These are phyloP conservation scores for Cyprinella venusta DNA, from an alignment of 2,797 vertebrate species.

Conservation along the genomic window DNA sequence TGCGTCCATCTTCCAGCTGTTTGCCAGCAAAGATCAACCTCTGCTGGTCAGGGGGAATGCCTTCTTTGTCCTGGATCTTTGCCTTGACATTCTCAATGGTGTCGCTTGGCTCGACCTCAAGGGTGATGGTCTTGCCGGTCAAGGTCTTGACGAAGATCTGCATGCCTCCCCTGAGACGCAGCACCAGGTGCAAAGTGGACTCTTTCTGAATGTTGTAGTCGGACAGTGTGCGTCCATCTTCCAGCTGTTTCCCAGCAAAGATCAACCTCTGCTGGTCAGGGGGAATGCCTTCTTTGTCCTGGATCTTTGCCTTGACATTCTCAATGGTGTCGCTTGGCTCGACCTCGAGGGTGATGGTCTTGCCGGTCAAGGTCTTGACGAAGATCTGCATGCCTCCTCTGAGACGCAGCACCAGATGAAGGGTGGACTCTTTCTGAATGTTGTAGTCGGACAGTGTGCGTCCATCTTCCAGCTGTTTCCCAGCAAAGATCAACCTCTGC, in stretches of 20 bases:
- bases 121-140: background rate
- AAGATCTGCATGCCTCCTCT: slow-evolving; percentile 30
- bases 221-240: slow-evolving; percentile 4
- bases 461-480: background rate
- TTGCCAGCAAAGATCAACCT: slow-evolving; percentile 6
- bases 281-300: slow-evolving; percentile 30
- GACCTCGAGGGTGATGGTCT: background rate
- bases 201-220: slow-evolving; percentile 22
- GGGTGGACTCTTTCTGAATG: slow-evolving; percentile 16
- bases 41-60: slow-evolving; percentile 18
- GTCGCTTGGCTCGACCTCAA: background rate
- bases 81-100: background rate
- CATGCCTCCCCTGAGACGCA: slow-evolving; percentile 22
- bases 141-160: slow-evolving; percentile 12
- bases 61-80: slow-evolving; percentile 7
- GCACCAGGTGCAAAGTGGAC: slow-evolving; percentile 5
- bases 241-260: slow-evolving; percentile 21
- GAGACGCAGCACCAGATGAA: slow-evolving; percentile 23
- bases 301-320: slow-evolving; percentile 2
- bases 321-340: slow-evolving; percentile 12
- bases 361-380: background rate
- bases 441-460: slow-evolving; percentile 3
- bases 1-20: slow-evolving; percentile 1
- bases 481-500: slow-evolving; percentile 10
- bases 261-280: slow-evolving; percentile 26